These are phyloP conservation scores for Falco columbarius DNA, from an alignment of 2,797 vertebrate genomes.

Conservation along the genomic window DNA sequence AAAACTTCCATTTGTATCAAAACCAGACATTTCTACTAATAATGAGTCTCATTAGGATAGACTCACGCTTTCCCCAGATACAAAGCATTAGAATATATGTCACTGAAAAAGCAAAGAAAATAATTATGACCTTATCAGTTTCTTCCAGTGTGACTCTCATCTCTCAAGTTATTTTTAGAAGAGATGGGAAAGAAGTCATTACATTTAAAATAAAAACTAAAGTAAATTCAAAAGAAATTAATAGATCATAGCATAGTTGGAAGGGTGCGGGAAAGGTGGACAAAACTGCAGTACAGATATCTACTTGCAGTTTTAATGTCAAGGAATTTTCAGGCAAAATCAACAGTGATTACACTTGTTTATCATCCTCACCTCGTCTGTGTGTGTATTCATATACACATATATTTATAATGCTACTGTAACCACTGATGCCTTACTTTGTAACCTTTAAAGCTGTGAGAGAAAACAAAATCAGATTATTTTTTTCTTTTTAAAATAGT, in stretches of 20 bases:
- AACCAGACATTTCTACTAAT: slow-evolving; percentile 15
- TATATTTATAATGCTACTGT: neutral
- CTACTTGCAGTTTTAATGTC: neutral
- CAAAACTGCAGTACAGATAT: neutral
- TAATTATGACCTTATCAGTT: slow-evolving; percentile 7
- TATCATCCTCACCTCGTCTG: neutral
- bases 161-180: neutral
- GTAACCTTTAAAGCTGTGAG: neutral
- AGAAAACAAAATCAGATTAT: neutral
- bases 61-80: neutral
- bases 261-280: neutral
- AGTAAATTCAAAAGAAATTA: neutral
- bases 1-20: neutral
- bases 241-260: neutral
- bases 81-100: neutral
- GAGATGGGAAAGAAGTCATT: neutral
- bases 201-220: neutral
- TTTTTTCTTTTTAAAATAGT: neutral
- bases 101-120: slow-evolving; percentile 9
- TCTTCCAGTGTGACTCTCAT: neutral
- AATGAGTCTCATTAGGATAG: slow-evolving; percentile 18
- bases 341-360: neutral
- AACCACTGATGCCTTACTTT: neutral
- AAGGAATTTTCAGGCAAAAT: neutral
- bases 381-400: neutral